Percentiles rank a stretch among this genome's conserved stretches.
These are phyloP conservation scores for Camponotus pennsylvanicus DNA, from an alignment of 1,140 invertebrate species.

Conservation along the genomic window DNA sequence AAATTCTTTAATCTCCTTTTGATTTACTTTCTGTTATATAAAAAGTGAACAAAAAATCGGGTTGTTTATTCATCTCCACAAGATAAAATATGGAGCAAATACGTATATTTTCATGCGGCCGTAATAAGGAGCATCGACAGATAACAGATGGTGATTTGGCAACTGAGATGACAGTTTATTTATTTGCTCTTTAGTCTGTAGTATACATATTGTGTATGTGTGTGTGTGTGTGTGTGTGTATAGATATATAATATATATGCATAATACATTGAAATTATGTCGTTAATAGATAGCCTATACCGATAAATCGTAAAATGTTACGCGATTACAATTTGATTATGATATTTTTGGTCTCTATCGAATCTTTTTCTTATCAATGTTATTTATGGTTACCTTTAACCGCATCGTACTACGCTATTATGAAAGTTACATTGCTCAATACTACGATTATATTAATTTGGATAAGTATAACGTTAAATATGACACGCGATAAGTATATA, in stretches of 20 bases:
- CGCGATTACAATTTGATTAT: not conserved
- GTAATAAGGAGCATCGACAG: not conserved
- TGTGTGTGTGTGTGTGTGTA: too few relatives aligned
- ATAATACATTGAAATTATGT: not conserved
- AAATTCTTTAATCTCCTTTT: not conserved
- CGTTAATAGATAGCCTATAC: not conserved
- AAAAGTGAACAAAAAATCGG: too few relatives aligned
- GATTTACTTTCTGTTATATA: not conserved
- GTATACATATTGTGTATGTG: too few relatives aligned
- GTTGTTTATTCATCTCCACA: not conserved
- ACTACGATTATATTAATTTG: not conserved
- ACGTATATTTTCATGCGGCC: not conserved
- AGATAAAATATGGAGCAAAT: conserved; percentile 8
- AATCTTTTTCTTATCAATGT: conserved; percentile 37
- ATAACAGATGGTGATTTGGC: not conserved
- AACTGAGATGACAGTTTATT: conserved; percentile 36
- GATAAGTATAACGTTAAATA: not conserved
- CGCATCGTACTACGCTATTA: conserved; percentile 15
- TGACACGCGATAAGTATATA: not conserved
- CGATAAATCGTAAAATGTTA: not conserved
- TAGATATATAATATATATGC: too few relatives aligned
- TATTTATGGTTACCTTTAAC: conserved; percentile 5
- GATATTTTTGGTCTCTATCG: not conserved
- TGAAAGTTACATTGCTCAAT: conserved; percentile 13
- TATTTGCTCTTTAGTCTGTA: not conserved